Percentiles rank a stretch among this genome's conserved stretches.
Conservation (phyloP, 2,888 invertebrate species). For the Nemoura dubitans region DNA sequence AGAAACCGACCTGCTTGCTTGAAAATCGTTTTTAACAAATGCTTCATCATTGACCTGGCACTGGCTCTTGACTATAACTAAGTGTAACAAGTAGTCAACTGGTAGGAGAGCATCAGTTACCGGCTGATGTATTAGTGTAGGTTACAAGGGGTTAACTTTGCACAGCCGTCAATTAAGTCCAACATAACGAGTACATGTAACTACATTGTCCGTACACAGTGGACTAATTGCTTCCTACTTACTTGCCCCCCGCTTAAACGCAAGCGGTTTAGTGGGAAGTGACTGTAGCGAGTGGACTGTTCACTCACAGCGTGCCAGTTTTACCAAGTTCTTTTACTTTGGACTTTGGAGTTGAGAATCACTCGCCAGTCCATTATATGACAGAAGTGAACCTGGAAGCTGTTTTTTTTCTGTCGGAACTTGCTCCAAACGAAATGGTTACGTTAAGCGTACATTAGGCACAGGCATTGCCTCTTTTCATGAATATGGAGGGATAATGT, state of each 20-base stretch:
- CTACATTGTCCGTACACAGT: slow-evolving; percentile 5
- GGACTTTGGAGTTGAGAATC: neutral
- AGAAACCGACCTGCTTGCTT: neutral
- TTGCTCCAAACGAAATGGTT: neutral
- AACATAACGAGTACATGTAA: slow-evolving; percentile 4
- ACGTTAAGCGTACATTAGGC: neutral
- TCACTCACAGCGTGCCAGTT: neutral
- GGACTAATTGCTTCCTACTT: slow-evolving; percentile 2
- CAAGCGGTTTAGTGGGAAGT: neutral
- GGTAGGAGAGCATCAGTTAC: neutral
- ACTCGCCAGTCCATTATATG: neutral
- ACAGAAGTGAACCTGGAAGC: neutral
- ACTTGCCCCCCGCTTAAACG: neutral
- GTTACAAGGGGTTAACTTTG: slow-evolving; percentile 2
- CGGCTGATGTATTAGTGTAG: neutral
- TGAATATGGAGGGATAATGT: neutral
- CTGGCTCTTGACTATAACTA: neutral
- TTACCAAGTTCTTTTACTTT: neutral
- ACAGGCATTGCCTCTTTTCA: neutral
- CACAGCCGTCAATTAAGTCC: neutral
- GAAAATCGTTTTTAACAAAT: neutral
- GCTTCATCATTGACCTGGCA: neutral
- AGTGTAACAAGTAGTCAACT: neutral
- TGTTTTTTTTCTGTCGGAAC: neutral
- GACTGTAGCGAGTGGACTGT: neutral